Percentiles rank a stretch among this genome's conserved stretches.
Conservation (phyloP, 2,113 vertebrate species). For the Laticauda colubrina region DNA sequence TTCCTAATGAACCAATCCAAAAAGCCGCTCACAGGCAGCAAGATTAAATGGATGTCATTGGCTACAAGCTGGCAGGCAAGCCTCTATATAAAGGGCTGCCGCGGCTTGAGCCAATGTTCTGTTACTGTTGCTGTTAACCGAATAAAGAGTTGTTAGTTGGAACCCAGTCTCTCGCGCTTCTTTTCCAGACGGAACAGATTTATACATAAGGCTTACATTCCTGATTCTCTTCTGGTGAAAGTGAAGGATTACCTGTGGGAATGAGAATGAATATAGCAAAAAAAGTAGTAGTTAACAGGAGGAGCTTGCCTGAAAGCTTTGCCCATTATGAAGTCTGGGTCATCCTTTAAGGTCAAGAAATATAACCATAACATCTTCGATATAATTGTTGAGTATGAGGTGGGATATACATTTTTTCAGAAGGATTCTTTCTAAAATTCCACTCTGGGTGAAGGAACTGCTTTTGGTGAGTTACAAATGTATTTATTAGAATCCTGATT, state of each 20-base stretch:
- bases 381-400: background rate
- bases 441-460: background rate
- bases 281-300: background rate
- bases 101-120: too few relatives aligned
- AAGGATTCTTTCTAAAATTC: background rate
- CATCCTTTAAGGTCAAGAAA: background rate
- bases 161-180: too few relatives aligned
- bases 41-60: too few relatives aligned
- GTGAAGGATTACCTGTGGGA: background rate
- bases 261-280: background rate
- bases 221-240: conserved; percentile 9
- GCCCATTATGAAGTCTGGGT: background rate
- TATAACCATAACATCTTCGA: background rate
- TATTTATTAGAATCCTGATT: background rate
- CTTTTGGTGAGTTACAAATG: background rate
- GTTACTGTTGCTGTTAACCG: too few relatives aligned
- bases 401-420: background rate
- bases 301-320: background rate
- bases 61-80: too few relatives aligned
- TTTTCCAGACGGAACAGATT: background rate
- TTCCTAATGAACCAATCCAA: too few relatives aligned
- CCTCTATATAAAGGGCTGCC: too few relatives aligned
- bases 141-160: too few relatives aligned
- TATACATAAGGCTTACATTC: conserved; percentile 26
- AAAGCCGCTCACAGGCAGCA: too few relatives aligned